Evolutionary conservation across 2,113 vertebrate genomes (phyloP), one percentile per base, ranked within the genome.

Genomic region (Gila orcuttii): DNA sequence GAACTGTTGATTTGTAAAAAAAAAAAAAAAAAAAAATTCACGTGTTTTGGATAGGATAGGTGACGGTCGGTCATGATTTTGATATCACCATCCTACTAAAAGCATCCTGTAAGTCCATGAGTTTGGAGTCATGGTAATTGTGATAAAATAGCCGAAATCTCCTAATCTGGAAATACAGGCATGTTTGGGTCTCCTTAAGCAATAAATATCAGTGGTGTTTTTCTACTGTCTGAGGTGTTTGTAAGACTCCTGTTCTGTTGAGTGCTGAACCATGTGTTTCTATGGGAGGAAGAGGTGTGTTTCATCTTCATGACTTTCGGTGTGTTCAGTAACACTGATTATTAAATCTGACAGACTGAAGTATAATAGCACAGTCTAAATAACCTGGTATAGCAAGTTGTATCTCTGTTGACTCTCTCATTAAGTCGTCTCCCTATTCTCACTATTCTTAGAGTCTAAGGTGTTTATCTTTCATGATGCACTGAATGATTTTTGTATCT

Each of bases 241-340:
- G 31, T 17, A 17, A 17, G 15, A 68, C 28, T 66, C 28, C 13
- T 33, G 64, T 15, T 66, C 28, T 66, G 15, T 6, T 28, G 62
- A 64, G 4, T 15, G 12, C 62, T 31, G 62, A 7, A 17, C 5
- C 0, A 4, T 68, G 62, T 68, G 1, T 69, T 69, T 23, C 33
- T 39, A 10, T 39, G 19, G 19, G 68, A 71, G 33, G 68, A 71
- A 39, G 33, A 71, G 66, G 66, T 39, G 66, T 21, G 33, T 4
- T 69, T 69, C 36, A n/a, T 73, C 69, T 73, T 73, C 69, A 45
- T 1, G 10, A 39, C 36, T 42, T 23, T 71, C 36, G 0, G 28
- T 42, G 33, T 42, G 69, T 73, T 74, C 23, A 6, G 36, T 74
- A 74, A 74, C 71, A 74, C 71, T 47, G 71, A 74, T 74, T 47